Evolutionary conservation across 2,888 invertebrate genomes (phyloP).

Genomic region (Gari tellinella): DNA sequence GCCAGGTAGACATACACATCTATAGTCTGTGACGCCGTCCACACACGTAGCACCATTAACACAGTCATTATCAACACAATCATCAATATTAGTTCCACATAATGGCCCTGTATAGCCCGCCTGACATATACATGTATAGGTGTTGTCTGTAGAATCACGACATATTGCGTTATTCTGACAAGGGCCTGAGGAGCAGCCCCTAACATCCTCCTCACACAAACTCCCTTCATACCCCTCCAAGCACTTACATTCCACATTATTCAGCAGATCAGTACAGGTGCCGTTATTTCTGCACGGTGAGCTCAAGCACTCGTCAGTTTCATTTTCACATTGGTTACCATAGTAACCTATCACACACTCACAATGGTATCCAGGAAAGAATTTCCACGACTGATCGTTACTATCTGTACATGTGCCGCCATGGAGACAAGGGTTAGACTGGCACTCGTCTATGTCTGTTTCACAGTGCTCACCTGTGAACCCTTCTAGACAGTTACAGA

Average conservation of each 20-base stretch:
- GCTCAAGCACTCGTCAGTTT: slow-evolving; percentile 65
- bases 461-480: slow-evolving; percentile 73
- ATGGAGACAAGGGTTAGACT: slow-evolving; percentile 97
- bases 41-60: slow-evolving; percentile 67
- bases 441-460: slow-evolving; percentile 95
- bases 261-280: slow-evolving; percentile 67
- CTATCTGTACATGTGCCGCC: slow-evolving; percentile 95
- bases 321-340: slow-evolving; percentile 64
- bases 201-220: slow-evolving; percentile 92
- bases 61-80: slow-evolving; percentile 67
- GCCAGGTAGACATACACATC: slow-evolving; percentile 69
- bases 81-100: slow-evolving; percentile 71
- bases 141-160: slow-evolving; percentile 51
- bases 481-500: slow-evolving; percentile 69
- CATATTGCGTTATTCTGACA: slow-evolving; percentile 96
- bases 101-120: slow-evolving; percentile 58
- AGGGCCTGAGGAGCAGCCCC: slow-evolving; percentile 96
- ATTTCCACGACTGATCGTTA: slow-evolving; percentile 53
- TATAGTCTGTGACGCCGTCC: slow-evolving; percentile 60
- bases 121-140: slow-evolving; percentile 64
- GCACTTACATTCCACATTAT: slow-evolving; percentile 88
- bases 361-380: slow-evolving; percentile 70
- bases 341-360: slow-evolving; percentile 63
- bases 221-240: slow-evolving; percentile 55
- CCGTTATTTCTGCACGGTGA: slow-evolving; percentile 67